These are phyloP conservation scores for Atrina japonica DNA, from an alignment of 2,888 invertebrate genomes.

Conservation along the genomic window DNA sequence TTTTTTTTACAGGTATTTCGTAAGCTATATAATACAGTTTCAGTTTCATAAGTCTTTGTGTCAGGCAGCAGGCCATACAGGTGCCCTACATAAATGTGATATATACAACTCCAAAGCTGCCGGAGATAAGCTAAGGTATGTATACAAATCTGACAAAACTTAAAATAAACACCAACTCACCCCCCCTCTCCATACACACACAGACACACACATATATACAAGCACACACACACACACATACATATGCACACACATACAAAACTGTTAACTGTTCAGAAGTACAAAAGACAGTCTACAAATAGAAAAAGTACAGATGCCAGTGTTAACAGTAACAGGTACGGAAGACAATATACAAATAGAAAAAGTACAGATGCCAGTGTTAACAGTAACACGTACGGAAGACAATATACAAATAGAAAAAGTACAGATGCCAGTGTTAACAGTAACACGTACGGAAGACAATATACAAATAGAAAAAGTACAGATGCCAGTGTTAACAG, in stretches of 20 bases:
- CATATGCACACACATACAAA: background rate
- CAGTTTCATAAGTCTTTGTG: constrained; percentile 93
- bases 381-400: too few relatives aligned
- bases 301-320: too few relatives aligned
- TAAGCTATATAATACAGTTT: constrained; percentile 94
- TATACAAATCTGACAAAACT: background rate
- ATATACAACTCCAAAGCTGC: constrained; percentile 93
- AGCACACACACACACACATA: constrained; percentile 23
- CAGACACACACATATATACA: constrained; percentile 12
- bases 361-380: too few relatives aligned
- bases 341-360: too few relatives aligned
- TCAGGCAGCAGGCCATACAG: constrained; percentile 87
- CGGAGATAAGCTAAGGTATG: constrained; percentile 89
- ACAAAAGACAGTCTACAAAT: background rate
- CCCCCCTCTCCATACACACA: too few relatives aligned
- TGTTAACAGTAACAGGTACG: too few relatives aligned
- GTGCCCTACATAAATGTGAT: constrained; percentile 93
- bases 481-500: too few relatives aligned
- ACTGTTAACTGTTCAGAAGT: background rate
- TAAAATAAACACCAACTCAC: constrained; percentile 19
- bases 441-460: too few relatives aligned
- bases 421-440: too few relatives aligned
- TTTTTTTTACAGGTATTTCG: constrained; percentile 88
- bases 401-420: too few relatives aligned
- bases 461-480: too few relatives aligned